A percentile compares a stretch with the other conserved stretches of the same genome.
Evolutionary conservation across 2,797 vertebrate genomes (phyloP).

Genomic region (Babyrousa celebensis): DNA sequence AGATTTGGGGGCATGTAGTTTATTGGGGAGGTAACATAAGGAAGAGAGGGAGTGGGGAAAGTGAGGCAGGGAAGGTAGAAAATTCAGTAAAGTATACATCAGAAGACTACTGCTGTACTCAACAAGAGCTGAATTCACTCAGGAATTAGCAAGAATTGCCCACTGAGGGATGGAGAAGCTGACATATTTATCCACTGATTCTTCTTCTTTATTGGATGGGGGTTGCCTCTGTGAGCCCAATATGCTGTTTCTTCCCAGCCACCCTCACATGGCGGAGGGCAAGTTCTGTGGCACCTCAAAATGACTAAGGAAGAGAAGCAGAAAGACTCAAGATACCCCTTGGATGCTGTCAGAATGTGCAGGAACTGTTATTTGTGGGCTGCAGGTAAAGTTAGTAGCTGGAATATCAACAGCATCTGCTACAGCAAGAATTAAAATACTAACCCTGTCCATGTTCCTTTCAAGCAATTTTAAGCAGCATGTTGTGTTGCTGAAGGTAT

Average conservation of each 20-base stretch:
- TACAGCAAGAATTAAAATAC: background rate
- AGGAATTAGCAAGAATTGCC: background rate
- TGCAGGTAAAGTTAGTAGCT: background rate
- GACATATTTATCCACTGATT: background rate
- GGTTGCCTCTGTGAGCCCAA: background rate
- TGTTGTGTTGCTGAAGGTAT: background rate
- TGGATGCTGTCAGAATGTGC: background rate
- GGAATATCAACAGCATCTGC: background rate
- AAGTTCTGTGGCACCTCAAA: background rate
- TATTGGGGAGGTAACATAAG: background rate
- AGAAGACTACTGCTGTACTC: background rate
- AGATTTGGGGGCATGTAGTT: background rate
- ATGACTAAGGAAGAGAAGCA: background rate
- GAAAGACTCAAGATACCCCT: background rate
- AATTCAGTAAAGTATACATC: background rate
- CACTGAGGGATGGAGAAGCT: background rate
- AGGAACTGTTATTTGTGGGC: background rate
- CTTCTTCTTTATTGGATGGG: background rate
- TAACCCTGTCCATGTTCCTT: background rate
- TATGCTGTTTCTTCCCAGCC: background rate
- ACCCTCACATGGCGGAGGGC: too few relatives aligned
- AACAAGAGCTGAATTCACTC: background rate
- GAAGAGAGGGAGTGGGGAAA: background rate
- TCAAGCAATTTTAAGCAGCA: background rate
- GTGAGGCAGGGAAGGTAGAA: background rate